Evolutionary conservation across 2,888 invertebrate genomes (phyloP).

Genomic region (Volucella bombylans): DNA sequence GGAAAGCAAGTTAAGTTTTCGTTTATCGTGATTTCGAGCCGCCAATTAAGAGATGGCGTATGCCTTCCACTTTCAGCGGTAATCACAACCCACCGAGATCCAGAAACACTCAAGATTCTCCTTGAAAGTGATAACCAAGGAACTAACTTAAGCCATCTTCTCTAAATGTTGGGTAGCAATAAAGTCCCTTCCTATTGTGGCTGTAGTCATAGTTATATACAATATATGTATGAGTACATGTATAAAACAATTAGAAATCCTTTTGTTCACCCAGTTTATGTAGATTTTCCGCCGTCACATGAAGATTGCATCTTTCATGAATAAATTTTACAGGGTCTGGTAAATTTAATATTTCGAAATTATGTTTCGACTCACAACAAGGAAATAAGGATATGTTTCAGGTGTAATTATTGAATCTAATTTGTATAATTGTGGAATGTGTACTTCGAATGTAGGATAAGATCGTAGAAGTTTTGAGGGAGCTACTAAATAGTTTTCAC

Average conservation of each 20-base stretch:
- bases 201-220: constrained; percentile 36
- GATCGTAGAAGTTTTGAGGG: neutral
- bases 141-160: constrained; percentile 55
- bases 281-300: constrained; percentile 71
- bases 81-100: constrained; percentile 35
- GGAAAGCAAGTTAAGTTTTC: constrained; percentile 43
- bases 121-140: constrained; percentile 62
- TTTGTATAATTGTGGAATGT: constrained; percentile 70
- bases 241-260: constrained; percentile 32
- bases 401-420: constrained; percentile 74
- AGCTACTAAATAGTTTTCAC: too few relatives aligned
- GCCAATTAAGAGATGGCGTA: constrained; percentile 71
- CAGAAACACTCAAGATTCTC: constrained; percentile 69
- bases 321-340: constrained; percentile 69
- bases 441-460: neutral
- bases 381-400: constrained; percentile 74
- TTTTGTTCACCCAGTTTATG: constrained; percentile 72
- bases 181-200: neutral
- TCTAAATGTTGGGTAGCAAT: neutral
- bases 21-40: constrained; percentile 63
- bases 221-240: neutral
- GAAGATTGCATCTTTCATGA: constrained; percentile 74
- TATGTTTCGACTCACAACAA: constrained; percentile 73
- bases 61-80: constrained; percentile 43
- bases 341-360: constrained; percentile 73